phyloP scores from a whole-genome alignment of 2,113 vertebrate species.

The Zosterops pallidus region DNA sequence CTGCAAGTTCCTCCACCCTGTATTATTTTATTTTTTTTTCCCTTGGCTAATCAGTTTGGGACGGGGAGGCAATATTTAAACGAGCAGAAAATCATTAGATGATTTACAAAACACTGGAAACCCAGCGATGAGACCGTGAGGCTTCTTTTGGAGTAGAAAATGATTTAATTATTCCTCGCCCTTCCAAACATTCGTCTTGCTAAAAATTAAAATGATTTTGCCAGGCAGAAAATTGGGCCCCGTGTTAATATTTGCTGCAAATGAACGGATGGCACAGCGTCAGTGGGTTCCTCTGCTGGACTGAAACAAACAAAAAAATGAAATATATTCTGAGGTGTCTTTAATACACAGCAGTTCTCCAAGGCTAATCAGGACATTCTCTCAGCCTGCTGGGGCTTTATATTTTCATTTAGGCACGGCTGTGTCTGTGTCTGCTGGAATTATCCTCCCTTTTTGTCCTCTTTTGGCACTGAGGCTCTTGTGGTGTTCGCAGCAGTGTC shows the following conservation, averaged over 20 bases:
- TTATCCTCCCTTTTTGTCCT: not conserved
- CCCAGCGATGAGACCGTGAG: not conserved
- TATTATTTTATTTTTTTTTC: not conserved
- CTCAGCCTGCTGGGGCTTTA: not conserved
- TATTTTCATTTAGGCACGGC: slow-evolving; percentile 6
- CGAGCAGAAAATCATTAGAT: slow-evolving; percentile 70
- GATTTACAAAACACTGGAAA: slow-evolving; percentile 53
- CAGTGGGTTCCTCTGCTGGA: not conserved
- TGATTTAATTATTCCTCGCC: slow-evolving; percentile 53
- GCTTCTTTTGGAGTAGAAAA: slow-evolving; percentile 50
- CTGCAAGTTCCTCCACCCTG: not conserved
- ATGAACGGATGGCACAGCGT: slow-evolving; percentile 24
- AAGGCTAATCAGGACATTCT: slow-evolving; percentile 30
- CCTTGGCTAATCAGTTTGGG: slow-evolving; percentile 50
- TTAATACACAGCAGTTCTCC: not conserved
- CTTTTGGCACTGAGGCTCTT: not conserved
- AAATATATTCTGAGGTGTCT: not conserved
- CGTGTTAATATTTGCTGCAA: slow-evolving; percentile 57
- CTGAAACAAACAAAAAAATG: not conserved
- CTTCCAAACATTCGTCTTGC: slow-evolving; percentile 45
- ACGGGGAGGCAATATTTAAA: slow-evolving; percentile 63
- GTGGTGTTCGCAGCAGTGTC: fast-evolving
- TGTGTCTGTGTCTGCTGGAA: not conserved
- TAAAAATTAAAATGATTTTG: slow-evolving; percentile 64
- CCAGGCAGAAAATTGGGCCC: slow-evolving; percentile 66